phyloP scores from a whole-genome alignment of 2,888 invertebrate species.

The Belgica antarctica region DNA sequence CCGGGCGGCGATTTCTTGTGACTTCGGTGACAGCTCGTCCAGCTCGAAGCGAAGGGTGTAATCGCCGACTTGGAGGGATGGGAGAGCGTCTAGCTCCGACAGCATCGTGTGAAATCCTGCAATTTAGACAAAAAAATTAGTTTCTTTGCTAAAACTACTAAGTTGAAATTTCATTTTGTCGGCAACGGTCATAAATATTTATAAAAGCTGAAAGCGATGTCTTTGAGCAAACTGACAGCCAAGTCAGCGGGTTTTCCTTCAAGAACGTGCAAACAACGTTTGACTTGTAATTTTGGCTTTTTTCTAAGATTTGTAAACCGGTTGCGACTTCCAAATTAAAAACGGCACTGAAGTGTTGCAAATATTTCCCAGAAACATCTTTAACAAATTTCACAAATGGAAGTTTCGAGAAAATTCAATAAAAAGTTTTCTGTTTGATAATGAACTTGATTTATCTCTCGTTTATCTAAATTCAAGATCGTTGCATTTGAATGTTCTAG shows the following conservation, averaged over 20 bases:
- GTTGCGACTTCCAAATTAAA: too few species aligned
- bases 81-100: conserved; percentile 67
- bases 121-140: neutral
- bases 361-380: too few species aligned
- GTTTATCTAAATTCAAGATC: too few species aligned
- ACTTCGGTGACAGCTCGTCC: conserved; percentile 62
- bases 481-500: too few species aligned
- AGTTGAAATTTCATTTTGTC: neutral
- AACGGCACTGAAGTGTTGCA: too few species aligned
- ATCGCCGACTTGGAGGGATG: conserved; percentile 66
- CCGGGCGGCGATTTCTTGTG: conserved; percentile 65
- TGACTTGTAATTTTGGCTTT: conserved; percentile 3
- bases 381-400: too few species aligned
- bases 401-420: too few species aligned
- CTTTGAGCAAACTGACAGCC: neutral
- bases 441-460: too few species aligned
- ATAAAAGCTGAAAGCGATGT: neutral
- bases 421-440: too few species aligned
- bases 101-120: conserved; percentile 69
- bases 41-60: conserved; percentile 61
- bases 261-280: neutral
- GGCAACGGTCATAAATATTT: neutral
- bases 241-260: conserved; percentile 10
- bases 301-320: neutral
- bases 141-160: neutral